Conservation (phyloP, 2,797 vertebrate genomes). For the Lagorchestes hirsutus region DNA sequence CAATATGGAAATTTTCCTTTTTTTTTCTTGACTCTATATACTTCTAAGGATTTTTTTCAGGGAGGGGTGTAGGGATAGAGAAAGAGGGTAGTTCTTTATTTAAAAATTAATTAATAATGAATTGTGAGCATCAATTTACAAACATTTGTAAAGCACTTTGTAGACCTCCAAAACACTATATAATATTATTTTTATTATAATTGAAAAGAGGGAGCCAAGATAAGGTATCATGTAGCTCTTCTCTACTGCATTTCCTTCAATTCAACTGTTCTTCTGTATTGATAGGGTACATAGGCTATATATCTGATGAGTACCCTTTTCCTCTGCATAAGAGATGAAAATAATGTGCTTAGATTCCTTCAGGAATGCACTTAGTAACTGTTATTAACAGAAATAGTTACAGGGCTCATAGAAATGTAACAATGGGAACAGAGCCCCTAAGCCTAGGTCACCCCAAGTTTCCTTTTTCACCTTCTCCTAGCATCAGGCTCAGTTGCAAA, state of each 20-base stretch:
- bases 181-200: not conserved
- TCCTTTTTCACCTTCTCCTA: not conserved
- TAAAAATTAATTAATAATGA: not conserved
- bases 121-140: not conserved
- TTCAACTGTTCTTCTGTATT: not conserved
- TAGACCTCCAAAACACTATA: not conserved
- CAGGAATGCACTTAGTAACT: not conserved
- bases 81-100: not conserved
- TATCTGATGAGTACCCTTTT: not conserved
- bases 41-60: not conserved
- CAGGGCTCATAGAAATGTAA: not conserved
- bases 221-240: not conserved
- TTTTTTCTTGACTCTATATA: not conserved
- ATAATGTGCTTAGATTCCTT: not conserved
- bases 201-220: not conserved
- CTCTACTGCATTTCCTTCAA: not conserved
- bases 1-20: not conserved
- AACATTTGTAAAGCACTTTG: not conserved
- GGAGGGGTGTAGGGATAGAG: not conserved
- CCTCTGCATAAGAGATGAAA: not conserved
- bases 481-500: not conserved
- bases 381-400: not conserved
- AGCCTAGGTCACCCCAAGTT: not conserved
- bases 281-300: not conserved
- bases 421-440: not conserved